Percentiles rank a stretch among this genome's conserved stretches.
Evolutionary conservation across 92 coral and sea anemone species (phyloP).

Genomic region (Ricordea florida): DNA sequence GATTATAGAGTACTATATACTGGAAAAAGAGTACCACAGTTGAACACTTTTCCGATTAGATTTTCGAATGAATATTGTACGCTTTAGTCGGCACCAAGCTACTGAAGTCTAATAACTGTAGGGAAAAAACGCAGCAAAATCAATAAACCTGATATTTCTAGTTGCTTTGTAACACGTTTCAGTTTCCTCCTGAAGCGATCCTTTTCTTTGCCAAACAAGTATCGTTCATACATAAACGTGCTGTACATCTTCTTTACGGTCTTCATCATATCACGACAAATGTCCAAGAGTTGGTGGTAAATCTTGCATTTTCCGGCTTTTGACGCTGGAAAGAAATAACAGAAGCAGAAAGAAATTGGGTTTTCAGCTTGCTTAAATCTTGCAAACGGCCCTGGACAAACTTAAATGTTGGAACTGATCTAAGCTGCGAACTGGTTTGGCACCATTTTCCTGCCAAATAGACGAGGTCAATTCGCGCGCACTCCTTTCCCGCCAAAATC

Average conservation of each 20-base stretch:
- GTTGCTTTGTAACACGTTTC: slow-evolving; percentile 71
- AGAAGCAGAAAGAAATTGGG: background rate
- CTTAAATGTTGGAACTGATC: background rate
- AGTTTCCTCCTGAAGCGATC: slow-evolving; percentile 76
- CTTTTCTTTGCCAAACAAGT: slow-evolving; percentile 78
- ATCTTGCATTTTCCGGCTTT: slow-evolving; percentile 87
- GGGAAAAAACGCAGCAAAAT: too few relatives aligned
- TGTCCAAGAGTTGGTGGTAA: slow-evolving; percentile 90
- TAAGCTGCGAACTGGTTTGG: too few relatives aligned
- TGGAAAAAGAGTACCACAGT: too few relatives aligned
- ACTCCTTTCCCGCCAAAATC: too few relatives aligned
- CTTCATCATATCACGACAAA: slow-evolving; percentile 96
- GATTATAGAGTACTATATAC: too few relatives aligned
- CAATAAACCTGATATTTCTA: slow-evolving; percentile 82
- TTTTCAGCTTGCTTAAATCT: too few relatives aligned
- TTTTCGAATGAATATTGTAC: too few relatives aligned
- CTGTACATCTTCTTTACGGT: slow-evolving; percentile 91
- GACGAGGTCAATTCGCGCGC: too few relatives aligned
- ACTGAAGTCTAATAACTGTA: too few relatives aligned
- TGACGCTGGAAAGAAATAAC: slow-evolving; percentile 49
- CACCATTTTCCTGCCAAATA: too few relatives aligned
- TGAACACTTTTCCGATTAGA: too few relatives aligned
- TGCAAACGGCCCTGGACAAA: background rate
- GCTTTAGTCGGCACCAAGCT: too few relatives aligned
- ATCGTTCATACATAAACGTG: slow-evolving; percentile 84